Conservation (phyloP, 2,888 invertebrate species). For the Cerceris rybyensis region DNA sequence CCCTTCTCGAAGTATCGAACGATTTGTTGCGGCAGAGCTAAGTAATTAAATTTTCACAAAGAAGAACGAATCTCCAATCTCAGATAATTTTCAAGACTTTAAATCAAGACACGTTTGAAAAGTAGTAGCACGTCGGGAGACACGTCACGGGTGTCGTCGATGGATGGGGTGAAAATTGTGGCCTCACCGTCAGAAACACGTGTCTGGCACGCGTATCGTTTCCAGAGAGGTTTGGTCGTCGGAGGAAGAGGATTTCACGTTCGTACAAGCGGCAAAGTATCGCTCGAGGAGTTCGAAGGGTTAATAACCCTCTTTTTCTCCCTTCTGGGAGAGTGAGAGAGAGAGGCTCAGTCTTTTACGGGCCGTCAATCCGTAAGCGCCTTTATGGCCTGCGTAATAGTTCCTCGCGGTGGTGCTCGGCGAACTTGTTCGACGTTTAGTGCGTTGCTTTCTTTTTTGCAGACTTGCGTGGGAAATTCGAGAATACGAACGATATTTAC, state of each 20-base stretch:
- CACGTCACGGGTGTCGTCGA: no score
- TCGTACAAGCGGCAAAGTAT: conserved; percentile 59
- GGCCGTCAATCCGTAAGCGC: conserved; percentile 49
- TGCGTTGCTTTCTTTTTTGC: neutral
- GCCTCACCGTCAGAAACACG: conserved; percentile 37
- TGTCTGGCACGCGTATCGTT: conserved; percentile 59
- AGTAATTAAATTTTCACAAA: no score
- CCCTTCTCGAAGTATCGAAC: no score
- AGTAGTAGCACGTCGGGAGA: no score
- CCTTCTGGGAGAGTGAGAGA: conserved; percentile 20
- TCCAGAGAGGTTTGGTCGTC: conserved; percentile 25
- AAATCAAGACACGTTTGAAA: no score
- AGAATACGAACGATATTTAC: neutral
- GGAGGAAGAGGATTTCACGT: conserved; percentile 56
- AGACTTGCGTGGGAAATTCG: neutral
- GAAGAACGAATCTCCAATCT: no score
- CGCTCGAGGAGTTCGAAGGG: conserved; percentile 32
- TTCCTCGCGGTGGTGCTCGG: conserved; percentile 21
- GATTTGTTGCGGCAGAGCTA: no score
- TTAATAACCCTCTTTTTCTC: conserved; percentile 57
- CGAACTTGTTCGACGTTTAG: conserved; percentile 14
- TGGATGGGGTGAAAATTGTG: conserved; percentile 5
- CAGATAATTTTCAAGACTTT: no score
- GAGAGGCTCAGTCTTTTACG: conserved; percentile 37
- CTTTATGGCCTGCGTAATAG: conserved; percentile 59